phyloP scores from a whole-genome alignment of 2,888 invertebrate genomes.

The Phragmatobia fuliginosa region DNA sequence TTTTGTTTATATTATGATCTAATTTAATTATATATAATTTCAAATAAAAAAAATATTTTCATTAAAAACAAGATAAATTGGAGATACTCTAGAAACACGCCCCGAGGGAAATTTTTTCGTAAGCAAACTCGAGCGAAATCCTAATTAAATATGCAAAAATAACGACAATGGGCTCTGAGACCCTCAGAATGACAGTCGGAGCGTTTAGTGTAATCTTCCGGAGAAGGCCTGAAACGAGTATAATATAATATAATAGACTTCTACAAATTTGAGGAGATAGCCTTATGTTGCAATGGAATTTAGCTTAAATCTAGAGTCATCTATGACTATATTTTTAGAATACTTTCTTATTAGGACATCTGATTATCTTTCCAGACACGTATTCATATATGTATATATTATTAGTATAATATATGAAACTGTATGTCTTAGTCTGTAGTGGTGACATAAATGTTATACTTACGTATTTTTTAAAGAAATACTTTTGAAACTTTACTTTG shows the following conservation, averaged over 20 bases:
- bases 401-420: too few relatives aligned
- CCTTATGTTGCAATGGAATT: slow-evolving; percentile 26
- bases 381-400: too few relatives aligned
- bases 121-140: slow-evolving; percentile 12
- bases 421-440: too few relatives aligned
- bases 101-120: slow-evolving; percentile 12
- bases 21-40: neutral
- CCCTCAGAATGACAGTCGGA: slow-evolving; percentile 50
- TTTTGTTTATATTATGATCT: too few relatives aligned
- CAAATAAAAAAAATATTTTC: neutral
- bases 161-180: slow-evolving; percentile 49
- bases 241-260: slow-evolving; percentile 28
- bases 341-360: neutral
- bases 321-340: neutral
- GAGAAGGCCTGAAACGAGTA: slow-evolving; percentile 22
- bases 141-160: slow-evolving; percentile 53
- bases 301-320: slow-evolving; percentile 1
- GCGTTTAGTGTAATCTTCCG: slow-evolving; percentile 53
- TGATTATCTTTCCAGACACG: neutral
- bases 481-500: too few relatives aligned
- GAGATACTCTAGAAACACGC: neutral
- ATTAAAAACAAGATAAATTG: slow-evolving; percentile 10
- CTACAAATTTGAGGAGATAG: slow-evolving; percentile 40
- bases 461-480: too few relatives aligned
- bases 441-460: too few relatives aligned